Percentiles rank a stretch among this genome's conserved stretches.
These are phyloP conservation scores for Apotomis turbidana DNA, from an alignment of 2,888 invertebrate species.

Conservation along the genomic window DNA sequence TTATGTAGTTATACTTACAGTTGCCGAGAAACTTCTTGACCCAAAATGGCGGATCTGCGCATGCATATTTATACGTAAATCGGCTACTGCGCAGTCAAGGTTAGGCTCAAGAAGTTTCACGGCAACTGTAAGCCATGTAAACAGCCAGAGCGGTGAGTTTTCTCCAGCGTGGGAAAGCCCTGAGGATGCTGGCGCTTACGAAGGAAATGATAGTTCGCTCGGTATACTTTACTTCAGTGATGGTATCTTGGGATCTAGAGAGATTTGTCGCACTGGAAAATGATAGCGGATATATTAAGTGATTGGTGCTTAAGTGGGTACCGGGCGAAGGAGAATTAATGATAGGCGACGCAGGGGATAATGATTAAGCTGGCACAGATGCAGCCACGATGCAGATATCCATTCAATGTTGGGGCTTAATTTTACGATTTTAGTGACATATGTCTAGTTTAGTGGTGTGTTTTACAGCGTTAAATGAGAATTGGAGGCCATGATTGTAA, in stretches of 20 bases:
- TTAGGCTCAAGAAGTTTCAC: too few relatives aligned
- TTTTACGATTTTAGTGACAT: too few relatives aligned
- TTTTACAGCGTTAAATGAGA: too few relatives aligned
- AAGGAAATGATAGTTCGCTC: conserved; percentile 17
- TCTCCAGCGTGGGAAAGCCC: conserved; percentile 48
- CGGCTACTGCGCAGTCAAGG: too few relatives aligned
- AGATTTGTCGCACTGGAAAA: background rate
- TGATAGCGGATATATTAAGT: background rate
- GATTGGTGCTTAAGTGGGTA: background rate
- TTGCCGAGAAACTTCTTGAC: too few relatives aligned
- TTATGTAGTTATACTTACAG: conserved; percentile 24
- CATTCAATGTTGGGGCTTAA: too few relatives aligned
- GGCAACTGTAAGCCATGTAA: conserved; percentile 23
- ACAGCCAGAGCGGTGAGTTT: conserved; percentile 17
- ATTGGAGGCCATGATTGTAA: too few relatives aligned
- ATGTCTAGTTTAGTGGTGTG: too few relatives aligned
- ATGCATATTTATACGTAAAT: too few relatives aligned
- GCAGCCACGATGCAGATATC: background rate
- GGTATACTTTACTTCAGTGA: background rate
- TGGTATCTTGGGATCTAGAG: background rate
- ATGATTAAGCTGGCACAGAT: background rate
- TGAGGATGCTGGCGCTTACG: conserved; percentile 28
- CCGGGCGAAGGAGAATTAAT: background rate
- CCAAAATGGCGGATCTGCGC: too few relatives aligned
- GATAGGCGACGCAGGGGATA: background rate